Base-by-base conservation (phyloP, 2,113 vertebrate species). In the Microtus richardsoni region DNA sequence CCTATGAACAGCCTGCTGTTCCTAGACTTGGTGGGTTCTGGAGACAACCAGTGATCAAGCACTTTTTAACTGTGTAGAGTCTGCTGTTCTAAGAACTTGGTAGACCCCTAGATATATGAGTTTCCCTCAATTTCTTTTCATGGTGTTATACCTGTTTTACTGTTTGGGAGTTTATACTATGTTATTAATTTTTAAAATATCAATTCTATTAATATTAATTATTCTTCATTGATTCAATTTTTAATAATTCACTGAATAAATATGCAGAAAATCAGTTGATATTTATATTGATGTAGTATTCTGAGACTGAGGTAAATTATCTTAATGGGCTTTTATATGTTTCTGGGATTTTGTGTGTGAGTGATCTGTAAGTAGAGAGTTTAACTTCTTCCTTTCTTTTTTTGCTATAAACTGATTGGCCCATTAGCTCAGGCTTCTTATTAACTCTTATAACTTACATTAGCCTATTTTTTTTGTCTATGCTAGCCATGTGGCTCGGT, bases 371-470 rank as follows among this genome's bases (percentile, higher is more conserved):
- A 91, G 54, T 79, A 58, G 47, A 83, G 19, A 73, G 39, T 14
- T 71, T 93, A 86, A 91, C 22, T 77, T 91, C 14, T 91, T 96
- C 28, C 26, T 91, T 80, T 95, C n/a, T 90, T 54, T 54, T 54
- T 16, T 54, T 54, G 52, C 13, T 54, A 54, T 54, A 54, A 54
- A 54, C 14, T 54, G 52, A 54, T 54, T 54, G 52, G 52, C 52
- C 52, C 13, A 54, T 54, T 54, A 54, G 52, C 52, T 54, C 52
- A 54, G 52, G 52, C 52, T 54, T 54, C 52, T 54, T 54, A 54
- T 16, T 3, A 54, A 54, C 52, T 54, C 13, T 52, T 14, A 54
- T 54, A 54, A 54, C 14, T 54, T 16, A 54, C 16, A 54, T 54
- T 54, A 54, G 14, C 52, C 52, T 54, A 16, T 54, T 54, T 54